Percentiles rank a stretch among this genome's conserved stretches.
These are phyloP conservation scores for Rhimphoctona megacephalus DNA, from an alignment of 2,888 invertebrate species.

Conservation along the genomic window DNA sequence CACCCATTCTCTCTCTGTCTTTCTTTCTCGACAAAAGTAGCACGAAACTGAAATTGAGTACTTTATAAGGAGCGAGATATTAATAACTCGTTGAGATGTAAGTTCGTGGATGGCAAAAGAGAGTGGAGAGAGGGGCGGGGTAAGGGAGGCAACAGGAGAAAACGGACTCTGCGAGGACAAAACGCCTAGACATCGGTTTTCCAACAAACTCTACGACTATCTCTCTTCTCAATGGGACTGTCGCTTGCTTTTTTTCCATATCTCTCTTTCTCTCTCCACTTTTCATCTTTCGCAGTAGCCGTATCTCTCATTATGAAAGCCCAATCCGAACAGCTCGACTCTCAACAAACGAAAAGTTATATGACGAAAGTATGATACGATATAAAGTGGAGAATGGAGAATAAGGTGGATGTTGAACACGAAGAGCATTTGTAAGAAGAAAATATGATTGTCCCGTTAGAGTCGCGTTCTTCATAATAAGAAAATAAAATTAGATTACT, in stretches of 20 bases:
- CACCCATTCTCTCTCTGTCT: not conserved
- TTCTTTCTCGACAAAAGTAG: conserved; percentile 32
- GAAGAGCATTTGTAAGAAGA: conserved; percentile 46
- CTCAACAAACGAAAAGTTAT: conserved; percentile 63
- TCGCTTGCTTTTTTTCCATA: conserved; percentile 21
- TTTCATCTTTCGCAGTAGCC: not conserved
- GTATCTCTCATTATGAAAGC: conserved; percentile 48
- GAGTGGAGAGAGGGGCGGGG: not conserved
- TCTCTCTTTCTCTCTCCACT: conserved; percentile 38
- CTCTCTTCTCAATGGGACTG: conserved; percentile 35
- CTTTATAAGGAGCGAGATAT: conserved; percentile 79
- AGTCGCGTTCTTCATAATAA: not conserved
- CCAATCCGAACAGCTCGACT: conserved; percentile 39
- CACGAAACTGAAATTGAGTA: conserved; percentile 79
- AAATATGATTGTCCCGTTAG: conserved; percentile 54
- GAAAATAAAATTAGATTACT: conserved; percentile 46
- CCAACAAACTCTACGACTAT: conserved; percentile 63
- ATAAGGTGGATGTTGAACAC: conserved; percentile 41
- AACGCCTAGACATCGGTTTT: conserved; percentile 50
- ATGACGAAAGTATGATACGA: conserved; percentile 51
- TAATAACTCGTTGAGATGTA: conserved; percentile 76
- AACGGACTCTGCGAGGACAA: conserved; percentile 43
- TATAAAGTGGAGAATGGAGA: conserved; percentile 32
- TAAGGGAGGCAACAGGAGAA: not conserved
- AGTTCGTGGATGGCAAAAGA: conserved; percentile 18